phyloP scores from a whole-genome alignment of 2,797 vertebrate species.

The Petrocephalus schoutedeni region DNA sequence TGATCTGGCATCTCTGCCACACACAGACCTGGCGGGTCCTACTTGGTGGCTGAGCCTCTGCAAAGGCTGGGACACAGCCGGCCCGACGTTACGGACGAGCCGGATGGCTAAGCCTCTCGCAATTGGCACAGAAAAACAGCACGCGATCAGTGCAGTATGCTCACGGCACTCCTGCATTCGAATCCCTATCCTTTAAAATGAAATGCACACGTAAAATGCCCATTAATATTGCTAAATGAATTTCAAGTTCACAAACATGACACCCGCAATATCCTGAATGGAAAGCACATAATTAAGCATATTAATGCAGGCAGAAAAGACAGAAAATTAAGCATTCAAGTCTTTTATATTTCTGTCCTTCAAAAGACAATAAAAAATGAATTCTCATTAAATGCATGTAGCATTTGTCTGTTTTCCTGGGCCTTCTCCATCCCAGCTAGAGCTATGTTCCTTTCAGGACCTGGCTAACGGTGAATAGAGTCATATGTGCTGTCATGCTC shows the following conservation, averaged over 20 bases:
- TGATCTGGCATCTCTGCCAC: not conserved
- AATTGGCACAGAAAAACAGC: not conserved
- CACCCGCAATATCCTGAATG: not conserved
- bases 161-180: not conserved
- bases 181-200: not conserved
- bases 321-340: not conserved
- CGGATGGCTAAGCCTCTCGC: not conserved
- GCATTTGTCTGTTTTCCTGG: not conserved
- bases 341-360: not conserved
- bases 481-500: not conserved
- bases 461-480: not conserved
- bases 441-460: not conserved
- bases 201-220: not conserved
- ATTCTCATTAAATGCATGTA: not conserved
- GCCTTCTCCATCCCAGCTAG: not conserved
- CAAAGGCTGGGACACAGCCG: not conserved
- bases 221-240: not conserved
- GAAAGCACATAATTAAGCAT: not conserved
- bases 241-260: slow-evolving; percentile 9
- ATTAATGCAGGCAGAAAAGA: not conserved
- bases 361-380: not conserved
- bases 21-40: not conserved
- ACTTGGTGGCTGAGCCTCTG: not conserved
- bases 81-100: not conserved
- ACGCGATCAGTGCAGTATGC: not conserved